phyloP scores from a whole-genome alignment of 2,797 vertebrate species.

The Momotus momota region DNA sequence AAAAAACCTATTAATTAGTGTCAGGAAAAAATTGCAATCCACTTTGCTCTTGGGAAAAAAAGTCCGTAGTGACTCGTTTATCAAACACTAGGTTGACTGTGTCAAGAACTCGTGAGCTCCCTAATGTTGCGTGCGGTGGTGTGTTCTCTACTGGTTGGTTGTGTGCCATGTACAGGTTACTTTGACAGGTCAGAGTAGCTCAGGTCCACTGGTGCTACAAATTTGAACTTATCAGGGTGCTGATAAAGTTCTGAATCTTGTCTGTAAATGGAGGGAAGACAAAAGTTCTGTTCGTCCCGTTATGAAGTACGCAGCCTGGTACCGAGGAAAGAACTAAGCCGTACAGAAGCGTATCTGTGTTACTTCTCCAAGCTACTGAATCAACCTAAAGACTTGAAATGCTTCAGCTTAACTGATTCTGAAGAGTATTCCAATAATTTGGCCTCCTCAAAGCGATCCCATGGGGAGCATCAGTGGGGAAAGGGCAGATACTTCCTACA shows the following conservation, averaged over 20 bases:
- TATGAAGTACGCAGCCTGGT: not conserved
- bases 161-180: not conserved
- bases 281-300: not conserved
- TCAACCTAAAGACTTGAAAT: not conserved
- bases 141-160: not conserved
- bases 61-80: not conserved
- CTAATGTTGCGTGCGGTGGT: not conserved
- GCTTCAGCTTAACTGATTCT: not conserved
- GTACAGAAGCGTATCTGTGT: not conserved
- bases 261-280: not conserved
- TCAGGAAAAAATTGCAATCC: not conserved
- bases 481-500: not conserved
- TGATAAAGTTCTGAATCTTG: not conserved
- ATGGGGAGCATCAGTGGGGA: not conserved
- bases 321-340: not conserved
- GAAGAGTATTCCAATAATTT: not conserved
- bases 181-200: not conserved
- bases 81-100: slow-evolving; percentile 27
- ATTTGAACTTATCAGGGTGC: not conserved
- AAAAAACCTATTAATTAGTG: not conserved
- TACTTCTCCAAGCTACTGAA: not conserved
- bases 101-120: not conserved
- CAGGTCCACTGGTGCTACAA: slow-evolving; percentile 29
- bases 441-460: not conserved
- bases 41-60: not conserved